Percentiles rank a stretch among this genome's conserved stretches.
Conservation (phyloP, 2,888 invertebrate genomes). For the Drosophila ustulata region DNA sequence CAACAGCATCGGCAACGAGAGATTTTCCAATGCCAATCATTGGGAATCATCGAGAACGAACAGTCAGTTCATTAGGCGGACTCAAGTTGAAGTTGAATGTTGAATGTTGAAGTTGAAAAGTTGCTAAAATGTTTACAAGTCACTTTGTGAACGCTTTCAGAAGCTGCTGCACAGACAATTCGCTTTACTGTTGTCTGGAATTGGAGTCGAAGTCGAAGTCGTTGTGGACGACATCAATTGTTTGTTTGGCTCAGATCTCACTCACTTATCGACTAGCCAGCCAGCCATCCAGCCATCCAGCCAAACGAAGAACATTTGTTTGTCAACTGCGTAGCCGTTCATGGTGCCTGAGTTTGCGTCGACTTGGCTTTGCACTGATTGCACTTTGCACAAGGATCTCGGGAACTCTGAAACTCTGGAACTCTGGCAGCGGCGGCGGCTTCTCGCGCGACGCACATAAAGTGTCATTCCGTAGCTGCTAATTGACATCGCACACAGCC, state of each 20-base stretch:
- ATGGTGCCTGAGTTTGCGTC: conserved; percentile 69
- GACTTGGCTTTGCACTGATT: conserved; percentile 79
- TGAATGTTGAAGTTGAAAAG: conserved; percentile 72
- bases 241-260: conserved; percentile 67
- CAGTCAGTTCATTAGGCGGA: conserved; percentile 77
- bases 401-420: not conserved
- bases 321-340: conserved; percentile 79
- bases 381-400: conserved; percentile 77
- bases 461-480: conserved; percentile 85
- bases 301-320: conserved; percentile 54
- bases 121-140: conserved; percentile 81
- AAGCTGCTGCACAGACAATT: conserved; percentile 66
- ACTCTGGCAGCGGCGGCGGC: conserved; percentile 21
- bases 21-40: conserved; percentile 69
- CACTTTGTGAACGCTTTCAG: conserved; percentile 73
- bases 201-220: not conserved
- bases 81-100: conserved; percentile 44
- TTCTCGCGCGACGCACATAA: conserved; percentile 81
- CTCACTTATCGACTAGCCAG: conserved; percentile 51
- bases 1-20: conserved; percentile 30
- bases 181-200: conserved; percentile 70
- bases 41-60: conserved; percentile 15
- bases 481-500: conserved; percentile 84
- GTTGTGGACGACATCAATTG: conserved; percentile 72
- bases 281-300: conserved; percentile 25